These are phyloP conservation scores for Passer domesticus DNA, from an alignment of 2,113 vertebrate species.

Conservation along the genomic window DNA sequence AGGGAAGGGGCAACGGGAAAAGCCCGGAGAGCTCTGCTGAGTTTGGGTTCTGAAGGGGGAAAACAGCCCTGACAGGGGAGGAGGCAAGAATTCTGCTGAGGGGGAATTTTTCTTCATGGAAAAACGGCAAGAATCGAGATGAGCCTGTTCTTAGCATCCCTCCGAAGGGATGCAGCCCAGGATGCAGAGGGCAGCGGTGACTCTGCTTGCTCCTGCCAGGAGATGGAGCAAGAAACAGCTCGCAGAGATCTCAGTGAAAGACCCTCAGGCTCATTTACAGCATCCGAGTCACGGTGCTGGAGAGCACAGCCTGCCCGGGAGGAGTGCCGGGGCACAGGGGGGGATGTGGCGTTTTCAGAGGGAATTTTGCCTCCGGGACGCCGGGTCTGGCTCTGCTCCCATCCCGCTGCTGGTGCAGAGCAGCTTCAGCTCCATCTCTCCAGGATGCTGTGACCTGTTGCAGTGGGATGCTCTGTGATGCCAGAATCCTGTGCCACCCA, in stretches of 20 bases:
- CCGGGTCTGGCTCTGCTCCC: background rate
- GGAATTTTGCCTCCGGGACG: background rate
- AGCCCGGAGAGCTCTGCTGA: background rate
- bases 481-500: background rate
- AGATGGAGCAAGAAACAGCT: background rate
- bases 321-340: accelerated
- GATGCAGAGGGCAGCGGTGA: accelerated
- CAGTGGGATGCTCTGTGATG: background rate
- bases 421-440: background rate
- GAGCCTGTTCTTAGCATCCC: background rate
- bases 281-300: accelerated
- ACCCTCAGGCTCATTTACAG: background rate
- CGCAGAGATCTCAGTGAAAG: background rate
- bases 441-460: background rate
- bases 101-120: background rate
- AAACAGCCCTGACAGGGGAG: accelerated
- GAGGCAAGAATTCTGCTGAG: background rate
- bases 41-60: background rate
- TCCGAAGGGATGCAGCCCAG: accelerated
- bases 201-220: background rate
- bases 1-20: background rate
- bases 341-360: accelerated
- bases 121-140: background rate
- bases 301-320: background rate
- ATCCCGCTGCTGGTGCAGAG: accelerated